These are phyloP conservation scores for Cheirogaleus medius DNA, from an alignment of 2,113 vertebrate genomes.

Conservation along the genomic window DNA sequence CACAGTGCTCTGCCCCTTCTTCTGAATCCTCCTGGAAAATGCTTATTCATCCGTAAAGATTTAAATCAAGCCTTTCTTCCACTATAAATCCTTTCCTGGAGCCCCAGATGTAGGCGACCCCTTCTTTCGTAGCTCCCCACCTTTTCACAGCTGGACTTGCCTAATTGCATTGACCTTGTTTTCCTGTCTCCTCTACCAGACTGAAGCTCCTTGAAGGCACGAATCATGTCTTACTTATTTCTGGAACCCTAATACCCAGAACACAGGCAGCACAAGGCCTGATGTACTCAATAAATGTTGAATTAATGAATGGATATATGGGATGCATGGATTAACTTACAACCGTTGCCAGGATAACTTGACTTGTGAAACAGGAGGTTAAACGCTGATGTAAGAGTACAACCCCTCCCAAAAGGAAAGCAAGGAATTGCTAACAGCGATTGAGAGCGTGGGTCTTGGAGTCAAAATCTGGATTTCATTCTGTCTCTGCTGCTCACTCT, in stretches of 20 bases:
- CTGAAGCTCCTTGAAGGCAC: not conserved
- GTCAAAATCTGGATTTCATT: conserved; percentile 18
- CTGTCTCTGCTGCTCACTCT: not conserved
- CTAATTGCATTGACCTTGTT: not conserved
- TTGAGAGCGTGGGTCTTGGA: not conserved
- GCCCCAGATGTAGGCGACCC: not conserved
- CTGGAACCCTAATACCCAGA: not conserved
- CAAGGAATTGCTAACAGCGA: not conserved
- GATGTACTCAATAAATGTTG: not conserved
- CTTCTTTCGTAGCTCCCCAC: not conserved
- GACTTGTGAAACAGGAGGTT: not conserved
- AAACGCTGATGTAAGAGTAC: not conserved
- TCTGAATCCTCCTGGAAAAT: conserved; percentile 20
- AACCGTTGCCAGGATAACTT: not conserved
- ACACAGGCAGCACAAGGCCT: not conserved
- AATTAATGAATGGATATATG: not conserved
- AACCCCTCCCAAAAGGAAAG: not conserved
- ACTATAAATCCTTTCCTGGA: not conserved
- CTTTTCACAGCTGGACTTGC: not conserved
- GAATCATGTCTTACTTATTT: not conserved
- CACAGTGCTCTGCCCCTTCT: not conserved
- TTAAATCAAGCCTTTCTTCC: not conserved
- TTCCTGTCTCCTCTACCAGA: not conserved
- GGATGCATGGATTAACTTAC: not conserved
- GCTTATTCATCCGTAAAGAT: not conserved